These are phyloP conservation scores for Umimayanthus chanpuru DNA, from an alignment of 92 coral and sea anemone species.

Conservation along the genomic window DNA sequence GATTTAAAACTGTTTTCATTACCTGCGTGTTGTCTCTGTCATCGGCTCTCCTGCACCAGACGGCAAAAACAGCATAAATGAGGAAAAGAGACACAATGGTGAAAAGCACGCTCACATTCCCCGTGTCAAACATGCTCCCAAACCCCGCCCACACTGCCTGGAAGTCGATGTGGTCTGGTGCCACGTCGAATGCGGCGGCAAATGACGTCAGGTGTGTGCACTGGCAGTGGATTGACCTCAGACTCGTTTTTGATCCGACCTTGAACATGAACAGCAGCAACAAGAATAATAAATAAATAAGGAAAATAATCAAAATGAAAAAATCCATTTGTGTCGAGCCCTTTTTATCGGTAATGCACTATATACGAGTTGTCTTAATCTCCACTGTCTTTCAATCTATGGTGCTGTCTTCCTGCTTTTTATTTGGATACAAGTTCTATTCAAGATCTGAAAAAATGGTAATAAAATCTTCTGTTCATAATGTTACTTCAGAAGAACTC, in stretches of 20 bases:
- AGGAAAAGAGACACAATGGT: conserved; percentile 55
- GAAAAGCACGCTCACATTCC: conserved; percentile 65
- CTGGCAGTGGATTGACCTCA: neutral
- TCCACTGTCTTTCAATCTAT: too few relatives aligned
- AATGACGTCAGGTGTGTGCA: conserved; percentile 13
- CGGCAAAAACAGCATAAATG: conserved; percentile 55
- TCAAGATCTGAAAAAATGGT: too few relatives aligned
- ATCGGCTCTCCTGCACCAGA: conserved; percentile 72
- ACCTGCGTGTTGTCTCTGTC: conserved; percentile 62
- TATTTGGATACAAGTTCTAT: too few relatives aligned
- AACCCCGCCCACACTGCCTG: neutral
- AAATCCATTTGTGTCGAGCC: too few relatives aligned
- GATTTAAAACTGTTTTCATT: neutral
- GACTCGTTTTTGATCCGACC: neutral
- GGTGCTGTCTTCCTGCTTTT: too few relatives aligned
- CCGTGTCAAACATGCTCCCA: neutral
- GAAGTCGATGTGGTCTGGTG: conserved; percentile 1
- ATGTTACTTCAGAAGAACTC: too few relatives aligned
- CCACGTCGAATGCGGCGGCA: conserved; percentile 9
- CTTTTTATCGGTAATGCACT: too few relatives aligned
- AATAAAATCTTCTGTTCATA: too few relatives aligned
- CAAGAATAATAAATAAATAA: neutral
- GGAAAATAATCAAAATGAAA: neutral
- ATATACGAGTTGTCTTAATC: too few relatives aligned
- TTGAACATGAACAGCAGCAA: neutral